These are phyloP conservation scores for Oconnorella tubifera DNA, from an alignment of 2,888 invertebrate species.

Conservation along the genomic window DNA sequence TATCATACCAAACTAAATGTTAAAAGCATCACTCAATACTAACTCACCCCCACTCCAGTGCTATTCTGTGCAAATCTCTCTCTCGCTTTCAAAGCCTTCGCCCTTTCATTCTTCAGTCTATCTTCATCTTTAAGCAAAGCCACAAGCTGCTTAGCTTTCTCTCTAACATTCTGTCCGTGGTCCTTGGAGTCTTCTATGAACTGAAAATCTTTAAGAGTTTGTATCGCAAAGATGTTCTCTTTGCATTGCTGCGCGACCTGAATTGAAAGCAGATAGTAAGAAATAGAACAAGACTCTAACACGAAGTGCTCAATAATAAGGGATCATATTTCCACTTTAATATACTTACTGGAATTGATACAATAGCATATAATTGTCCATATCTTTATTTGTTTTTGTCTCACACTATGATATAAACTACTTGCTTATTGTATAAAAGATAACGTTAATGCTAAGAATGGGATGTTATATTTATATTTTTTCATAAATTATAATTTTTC, in stretches of 20 bases:
- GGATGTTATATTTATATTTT: no score
- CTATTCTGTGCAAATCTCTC: slow-evolving; percentile 10
- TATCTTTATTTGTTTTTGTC: no score
- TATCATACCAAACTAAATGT: no score
- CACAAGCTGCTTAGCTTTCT: slow-evolving; percentile 19
- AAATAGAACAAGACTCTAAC: not conserved
- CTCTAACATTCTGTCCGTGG: slow-evolving; percentile 24
- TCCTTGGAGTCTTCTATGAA: slow-evolving; percentile 58
- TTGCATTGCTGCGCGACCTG: slow-evolving; percentile 93
- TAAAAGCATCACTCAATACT: no score
- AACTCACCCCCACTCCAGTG: no score
- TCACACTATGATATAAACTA: no score
- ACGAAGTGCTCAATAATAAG: slow-evolving; percentile 4
- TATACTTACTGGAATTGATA: not conserved
- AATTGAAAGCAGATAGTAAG: slow-evolving; percentile 57
- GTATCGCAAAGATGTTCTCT: slow-evolving; percentile 98
- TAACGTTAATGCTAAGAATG: no score
- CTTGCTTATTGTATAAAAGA: no score
- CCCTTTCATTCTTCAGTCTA: slow-evolving; percentile 19
- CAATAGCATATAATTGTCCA: not conserved
- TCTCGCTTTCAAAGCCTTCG: slow-evolving; percentile 11
- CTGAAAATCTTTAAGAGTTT: slow-evolving; percentile 90
- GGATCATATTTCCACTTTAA: not conserved
- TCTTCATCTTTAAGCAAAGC: slow-evolving; percentile 23
- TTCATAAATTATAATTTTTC: no score